Evolutionary conservation across 2,113 vertebrate genomes (phyloP).

Genomic region (Proteles cristata): DNA sequence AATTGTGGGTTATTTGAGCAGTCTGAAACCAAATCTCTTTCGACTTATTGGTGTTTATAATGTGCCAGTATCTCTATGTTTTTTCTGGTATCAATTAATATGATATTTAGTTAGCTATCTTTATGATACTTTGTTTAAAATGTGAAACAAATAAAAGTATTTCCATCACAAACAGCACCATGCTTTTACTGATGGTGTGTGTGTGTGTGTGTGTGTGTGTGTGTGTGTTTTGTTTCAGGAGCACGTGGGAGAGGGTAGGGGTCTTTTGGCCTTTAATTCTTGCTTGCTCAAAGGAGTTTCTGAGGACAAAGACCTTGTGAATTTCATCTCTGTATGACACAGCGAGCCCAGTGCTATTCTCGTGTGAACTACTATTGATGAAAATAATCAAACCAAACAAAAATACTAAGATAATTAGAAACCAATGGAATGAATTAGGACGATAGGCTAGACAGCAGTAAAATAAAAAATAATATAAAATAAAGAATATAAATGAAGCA

Average conservation of each 20-base stretch:
- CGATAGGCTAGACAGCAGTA: background rate
- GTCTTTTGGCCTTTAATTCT: background rate
- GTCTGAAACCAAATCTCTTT: background rate
- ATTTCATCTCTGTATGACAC: background rate
- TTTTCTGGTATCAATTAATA: background rate
- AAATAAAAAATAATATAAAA: background rate
- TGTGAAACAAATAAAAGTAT: background rate
- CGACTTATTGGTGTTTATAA: background rate
- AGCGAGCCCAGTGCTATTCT: background rate
- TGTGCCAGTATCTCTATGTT: background rate
- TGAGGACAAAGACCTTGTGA: background rate
- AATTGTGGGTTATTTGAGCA: background rate
- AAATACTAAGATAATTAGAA: background rate
- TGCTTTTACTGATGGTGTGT: background rate
- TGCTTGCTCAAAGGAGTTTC: background rate
- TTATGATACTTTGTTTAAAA: conserved; percentile 21
- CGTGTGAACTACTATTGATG: background rate
- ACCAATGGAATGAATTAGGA: background rate
- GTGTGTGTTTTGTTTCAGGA: background rate
- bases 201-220: background rate
- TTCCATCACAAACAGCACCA: background rate
- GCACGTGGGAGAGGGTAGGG: rapidly evolving
- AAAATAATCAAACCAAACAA: background rate
- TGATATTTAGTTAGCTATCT: background rate
- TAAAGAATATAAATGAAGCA: background rate